Conservation (phyloP, 1,140 invertebrate genomes). For the Meloidogyne exigua region DNA sequence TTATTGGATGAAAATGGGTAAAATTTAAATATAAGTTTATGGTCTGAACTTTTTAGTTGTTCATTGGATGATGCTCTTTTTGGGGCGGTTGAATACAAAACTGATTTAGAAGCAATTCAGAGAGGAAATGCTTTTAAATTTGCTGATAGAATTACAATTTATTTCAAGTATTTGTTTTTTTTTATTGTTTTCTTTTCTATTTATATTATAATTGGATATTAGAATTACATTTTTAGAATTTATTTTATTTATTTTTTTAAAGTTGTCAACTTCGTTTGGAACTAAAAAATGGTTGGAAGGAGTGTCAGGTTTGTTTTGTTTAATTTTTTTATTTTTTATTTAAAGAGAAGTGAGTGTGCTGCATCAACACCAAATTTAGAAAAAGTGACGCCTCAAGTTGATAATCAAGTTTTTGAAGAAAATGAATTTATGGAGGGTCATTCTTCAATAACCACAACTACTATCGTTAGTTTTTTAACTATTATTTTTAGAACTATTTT, state of each 20-base stretch:
- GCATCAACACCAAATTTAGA: not conserved
- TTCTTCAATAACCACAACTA: not conserved
- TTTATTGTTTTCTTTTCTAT: no score
- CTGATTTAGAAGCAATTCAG: conserved; percentile 38
- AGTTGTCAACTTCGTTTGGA: conserved; percentile 35
- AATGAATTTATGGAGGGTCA: not conserved
- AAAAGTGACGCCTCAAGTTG: not conserved
- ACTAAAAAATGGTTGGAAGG: conserved; percentile 25
- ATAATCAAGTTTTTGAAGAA: not conserved
- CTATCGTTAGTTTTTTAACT: not conserved
- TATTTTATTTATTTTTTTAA: no score
- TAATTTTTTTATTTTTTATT: not conserved
- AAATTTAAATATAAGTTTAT: not conserved
- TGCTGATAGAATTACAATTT: conserved; percentile 42
- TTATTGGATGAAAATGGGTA: conserved; percentile 43
- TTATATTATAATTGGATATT: no score
- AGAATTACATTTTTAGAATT: no score
- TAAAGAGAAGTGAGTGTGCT: conserved; percentile 6
- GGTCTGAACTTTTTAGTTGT: conserved; percentile 22
- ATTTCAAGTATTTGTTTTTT: conserved; percentile 15
- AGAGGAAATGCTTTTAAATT: conserved; percentile 49
- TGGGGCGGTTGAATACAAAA: conserved; percentile 37
- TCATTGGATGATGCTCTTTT: conserved; percentile 35
- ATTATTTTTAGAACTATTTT: no score
- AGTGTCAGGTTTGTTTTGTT: not conserved